These are phyloP conservation scores for Ellobium chinense DNA, from an alignment of 2,888 invertebrate species.

Conservation along the genomic window DNA sequence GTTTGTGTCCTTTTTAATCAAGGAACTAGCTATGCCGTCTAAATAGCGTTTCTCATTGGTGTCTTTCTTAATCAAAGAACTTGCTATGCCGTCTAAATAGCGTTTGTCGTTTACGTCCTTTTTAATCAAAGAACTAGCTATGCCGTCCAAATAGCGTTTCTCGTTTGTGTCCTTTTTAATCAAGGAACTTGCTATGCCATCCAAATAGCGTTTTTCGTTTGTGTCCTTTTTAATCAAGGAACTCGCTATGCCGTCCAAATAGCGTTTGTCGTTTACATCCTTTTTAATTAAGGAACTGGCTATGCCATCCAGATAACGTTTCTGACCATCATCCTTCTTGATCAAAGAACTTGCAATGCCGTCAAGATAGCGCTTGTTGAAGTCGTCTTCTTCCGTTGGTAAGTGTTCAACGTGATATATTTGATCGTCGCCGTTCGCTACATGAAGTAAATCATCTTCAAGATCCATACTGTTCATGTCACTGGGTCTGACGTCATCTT, in stretches of 20 bases:
- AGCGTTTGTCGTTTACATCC: not conserved
- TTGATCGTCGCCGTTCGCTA: too few species aligned
- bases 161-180: not conserved
- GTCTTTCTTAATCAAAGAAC: constrained; percentile 7
- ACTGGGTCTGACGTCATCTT: not conserved
- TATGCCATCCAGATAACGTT: not conserved
- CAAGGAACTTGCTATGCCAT: not conserved
- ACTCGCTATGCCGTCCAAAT: not conserved
- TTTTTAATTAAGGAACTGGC: not conserved
- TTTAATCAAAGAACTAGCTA: not conserved
- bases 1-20: not conserved
- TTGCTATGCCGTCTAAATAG: constrained; percentile 7
- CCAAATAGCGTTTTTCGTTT: not conserved
- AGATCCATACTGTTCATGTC: not conserved
- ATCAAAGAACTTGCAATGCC: not conserved
- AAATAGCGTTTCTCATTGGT: not conserved
- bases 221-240: not conserved
- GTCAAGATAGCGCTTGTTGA: not conserved
- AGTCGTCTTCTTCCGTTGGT: not conserved
- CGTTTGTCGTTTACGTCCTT: constrained; percentile 11
- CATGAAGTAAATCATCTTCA: too few species aligned
- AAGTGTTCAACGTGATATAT: too few species aligned
- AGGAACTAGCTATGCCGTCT: constrained; percentile 14
- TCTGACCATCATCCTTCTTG: constrained; percentile 6
- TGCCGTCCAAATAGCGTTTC: not conserved